Conservation (phyloP, 2,888 invertebrate species). For the Glaucopsyche alexis region DNA sequence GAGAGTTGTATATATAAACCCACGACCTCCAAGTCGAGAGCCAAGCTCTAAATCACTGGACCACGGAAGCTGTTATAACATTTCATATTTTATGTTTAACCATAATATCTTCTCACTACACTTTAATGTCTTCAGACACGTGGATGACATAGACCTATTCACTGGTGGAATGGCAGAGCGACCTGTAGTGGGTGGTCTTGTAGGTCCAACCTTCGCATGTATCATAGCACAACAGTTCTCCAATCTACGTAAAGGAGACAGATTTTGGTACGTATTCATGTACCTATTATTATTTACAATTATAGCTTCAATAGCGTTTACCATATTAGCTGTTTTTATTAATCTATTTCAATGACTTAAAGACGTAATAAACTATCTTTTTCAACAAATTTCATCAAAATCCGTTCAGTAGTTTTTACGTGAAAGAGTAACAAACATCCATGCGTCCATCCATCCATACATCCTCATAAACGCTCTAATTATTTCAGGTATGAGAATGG, state of each 20-base stretch:
- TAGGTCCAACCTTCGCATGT: constrained; percentile 93
- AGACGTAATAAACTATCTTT: no score
- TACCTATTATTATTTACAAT: neutral
- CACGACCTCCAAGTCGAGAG: no score
- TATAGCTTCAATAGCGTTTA: no score
- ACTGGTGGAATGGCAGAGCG: constrained; percentile 91
- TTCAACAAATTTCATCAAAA: no score
- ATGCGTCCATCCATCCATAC: no score
- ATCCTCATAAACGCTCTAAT: neutral
- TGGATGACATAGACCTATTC: constrained; percentile 92
- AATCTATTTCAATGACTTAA: no score
- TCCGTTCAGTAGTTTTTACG: no score
- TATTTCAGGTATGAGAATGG: constrained; percentile 86
- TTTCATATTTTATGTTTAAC: neutral
- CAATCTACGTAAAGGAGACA: constrained; percentile 87
- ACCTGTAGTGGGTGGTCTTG: constrained; percentile 88
- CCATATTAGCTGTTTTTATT: no score
- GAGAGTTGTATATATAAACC: no score
- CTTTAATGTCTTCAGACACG: constrained; percentile 62
- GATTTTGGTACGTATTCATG: constrained; percentile 82
- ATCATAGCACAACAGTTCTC: constrained; percentile 92
- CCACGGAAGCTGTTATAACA: no score
- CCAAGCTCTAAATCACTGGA: no score
- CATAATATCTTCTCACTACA: constrained; percentile 35
- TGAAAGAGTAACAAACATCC: no score